Conservation (phyloP, 2,113 vertebrate species). For the Chrysemys picta region DNA sequence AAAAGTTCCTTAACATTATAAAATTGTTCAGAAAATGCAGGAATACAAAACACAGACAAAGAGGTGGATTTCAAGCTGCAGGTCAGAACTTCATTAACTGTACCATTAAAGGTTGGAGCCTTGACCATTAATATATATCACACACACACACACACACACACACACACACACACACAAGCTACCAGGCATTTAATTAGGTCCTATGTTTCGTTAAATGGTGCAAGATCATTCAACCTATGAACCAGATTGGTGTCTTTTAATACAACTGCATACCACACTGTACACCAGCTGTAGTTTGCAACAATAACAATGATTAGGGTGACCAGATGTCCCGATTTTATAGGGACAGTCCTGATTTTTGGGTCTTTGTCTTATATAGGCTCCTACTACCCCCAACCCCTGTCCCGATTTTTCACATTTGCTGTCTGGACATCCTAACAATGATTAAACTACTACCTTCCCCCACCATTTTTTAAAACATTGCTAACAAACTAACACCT, state of each 20-base stretch:
- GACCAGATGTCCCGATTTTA: no score
- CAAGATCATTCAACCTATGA: not conserved
- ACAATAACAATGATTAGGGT: not conserved
- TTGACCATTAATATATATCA: not conserved
- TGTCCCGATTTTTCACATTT: no score
- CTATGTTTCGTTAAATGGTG: not conserved
- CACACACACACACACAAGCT: not conserved
- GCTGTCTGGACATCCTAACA: not conserved
- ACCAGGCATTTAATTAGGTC: not conserved
- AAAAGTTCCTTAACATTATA: not conserved
- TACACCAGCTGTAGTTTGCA: not conserved
- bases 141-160: not conserved
- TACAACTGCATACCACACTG: not conserved
- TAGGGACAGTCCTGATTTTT: no score
- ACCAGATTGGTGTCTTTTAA: not conserved
- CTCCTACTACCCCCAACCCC: no score
- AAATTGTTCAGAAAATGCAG: not conserved
- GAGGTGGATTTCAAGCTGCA: fast-evolving
- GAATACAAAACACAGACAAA: not conserved
- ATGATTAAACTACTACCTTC: fast-evolving
- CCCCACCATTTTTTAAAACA: not conserved
- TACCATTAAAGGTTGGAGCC: not conserved
- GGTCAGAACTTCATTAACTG: not conserved
- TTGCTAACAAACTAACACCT: not conserved
- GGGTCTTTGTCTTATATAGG: no score